phyloP scores from a whole-genome alignment of 2,113 vertebrate genomes.

The Empidonax traillii region DNA sequence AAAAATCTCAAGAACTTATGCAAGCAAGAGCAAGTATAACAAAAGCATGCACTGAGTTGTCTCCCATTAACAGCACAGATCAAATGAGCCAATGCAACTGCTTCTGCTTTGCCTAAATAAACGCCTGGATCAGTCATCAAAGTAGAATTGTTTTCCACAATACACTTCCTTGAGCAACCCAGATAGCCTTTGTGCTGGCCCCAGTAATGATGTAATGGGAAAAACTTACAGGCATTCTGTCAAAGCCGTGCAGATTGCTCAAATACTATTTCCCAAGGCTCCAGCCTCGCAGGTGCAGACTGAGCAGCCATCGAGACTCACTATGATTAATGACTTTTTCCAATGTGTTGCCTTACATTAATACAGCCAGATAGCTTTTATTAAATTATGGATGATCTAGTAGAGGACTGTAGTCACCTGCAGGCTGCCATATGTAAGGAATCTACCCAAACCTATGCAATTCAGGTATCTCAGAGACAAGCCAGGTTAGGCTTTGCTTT shows the following conservation, averaged over 20 bases:
- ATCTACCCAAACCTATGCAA: background rate
- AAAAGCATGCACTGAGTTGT: constrained; percentile 55
- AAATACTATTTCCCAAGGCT: constrained; percentile 72
- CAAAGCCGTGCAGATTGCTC: constrained; percentile 71
- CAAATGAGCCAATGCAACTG: constrained; percentile 53
- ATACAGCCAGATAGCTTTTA: background rate
- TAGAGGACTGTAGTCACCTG: constrained; percentile 15
- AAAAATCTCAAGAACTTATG: background rate
- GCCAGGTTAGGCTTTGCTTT: background rate
- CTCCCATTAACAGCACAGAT: constrained; percentile 45
- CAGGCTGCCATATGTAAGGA: background rate
- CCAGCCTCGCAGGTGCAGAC: constrained; percentile 81
- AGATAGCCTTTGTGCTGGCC: constrained; percentile 64
- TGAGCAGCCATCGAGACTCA: constrained; percentile 59
- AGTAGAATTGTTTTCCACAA: constrained; percentile 62
- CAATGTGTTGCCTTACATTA: background rate
- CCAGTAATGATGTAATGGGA: constrained; percentile 76
- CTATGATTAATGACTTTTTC: constrained; percentile 76
- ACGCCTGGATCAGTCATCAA: constrained; percentile 67
- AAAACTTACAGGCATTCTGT: constrained; percentile 66
- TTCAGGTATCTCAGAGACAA: background rate
- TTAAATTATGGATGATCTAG: background rate
- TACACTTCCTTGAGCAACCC: constrained; percentile 59
- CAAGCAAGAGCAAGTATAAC: constrained; percentile 59
- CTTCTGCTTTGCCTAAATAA: constrained; percentile 65